Evolutionary conservation across 2,797 vertebrate genomes (phyloP).

Genomic region (Hybognathus amarus): DNA sequence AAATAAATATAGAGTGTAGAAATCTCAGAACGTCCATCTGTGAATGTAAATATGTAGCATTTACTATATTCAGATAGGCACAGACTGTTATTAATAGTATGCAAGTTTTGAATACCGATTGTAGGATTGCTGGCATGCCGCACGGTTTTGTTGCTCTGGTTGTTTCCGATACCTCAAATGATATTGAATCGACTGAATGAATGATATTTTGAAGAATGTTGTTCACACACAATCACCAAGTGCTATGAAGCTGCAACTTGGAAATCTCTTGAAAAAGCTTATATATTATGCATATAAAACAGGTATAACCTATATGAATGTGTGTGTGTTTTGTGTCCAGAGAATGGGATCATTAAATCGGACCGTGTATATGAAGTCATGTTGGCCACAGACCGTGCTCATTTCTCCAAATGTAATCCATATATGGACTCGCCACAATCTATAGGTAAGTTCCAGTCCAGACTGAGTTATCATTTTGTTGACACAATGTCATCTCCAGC

Average conservation of each 20-base stretch:
- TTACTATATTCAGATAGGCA: neutral
- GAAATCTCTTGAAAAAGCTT: neutral
- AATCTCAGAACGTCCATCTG: neutral
- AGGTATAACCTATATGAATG: neutral
- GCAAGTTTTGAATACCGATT: neutral
- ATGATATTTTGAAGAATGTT: neutral
- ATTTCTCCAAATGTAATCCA: conserved; percentile 96
- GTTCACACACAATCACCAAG: neutral
- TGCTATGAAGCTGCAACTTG: neutral
- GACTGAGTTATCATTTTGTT: conserved; percentile 62
- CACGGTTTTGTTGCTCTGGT: conserved; percentile 1
- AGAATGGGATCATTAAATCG: conserved; percentile 99
- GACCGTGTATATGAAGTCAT: conserved; percentile 98
- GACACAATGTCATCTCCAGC: neutral
- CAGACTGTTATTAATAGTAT: neutral
- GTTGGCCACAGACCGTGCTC: conserved; percentile 92
- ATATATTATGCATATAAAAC: neutral
- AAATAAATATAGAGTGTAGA: too few relatives aligned
- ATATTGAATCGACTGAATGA: neutral
- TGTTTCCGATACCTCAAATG: neutral
- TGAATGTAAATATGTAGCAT: neutral
- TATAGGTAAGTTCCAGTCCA: conserved; percentile 82
- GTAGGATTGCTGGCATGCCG: neutral
- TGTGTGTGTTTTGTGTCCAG: conserved; percentile 71
- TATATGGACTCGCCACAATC: conserved; percentile 99